Base-by-base conservation (phyloP, 2,888 invertebrate genomes). In the Eristalis intricaria region DNA sequence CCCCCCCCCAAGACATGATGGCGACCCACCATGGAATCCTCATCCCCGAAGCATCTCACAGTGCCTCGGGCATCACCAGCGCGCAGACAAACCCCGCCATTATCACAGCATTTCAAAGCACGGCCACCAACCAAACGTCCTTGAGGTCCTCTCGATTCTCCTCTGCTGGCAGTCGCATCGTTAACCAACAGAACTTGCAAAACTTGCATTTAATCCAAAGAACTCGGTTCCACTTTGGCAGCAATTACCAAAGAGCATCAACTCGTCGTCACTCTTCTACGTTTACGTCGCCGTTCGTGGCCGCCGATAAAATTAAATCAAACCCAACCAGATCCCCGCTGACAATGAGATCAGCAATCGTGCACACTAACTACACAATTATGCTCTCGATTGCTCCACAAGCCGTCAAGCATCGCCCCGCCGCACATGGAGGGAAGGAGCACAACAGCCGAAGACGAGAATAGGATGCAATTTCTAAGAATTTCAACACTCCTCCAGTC, bases 291-390 rank as follows among this genome's bases (percentile, higher is more conserved):
- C 56, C 56, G 22, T 81, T 64, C 73, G 70, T 78, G 69, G 70
- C 63, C 74, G 71, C 65, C 56, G 78, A 35, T 84, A 50, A 87
- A 87, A 87, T 87, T 87, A 87, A 87, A 87, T 87, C 87, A 87
- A 87, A 87, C 79, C 82, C 71, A 35, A 65, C 84, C 64, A 73
- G 71, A 64, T 75, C 80, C 80, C 69, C 64, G 87, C 87, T 87
- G 87, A 87, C 87, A 87, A 87, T 87, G 71, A 80, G 87, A 87
- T 87, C 87, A 23, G 68, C 80, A 87, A 79, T 87, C 87, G 79
- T 87, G 87, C 87, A 70, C 79, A 87, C 87, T 87, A 87, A 87
- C 87, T 87, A 87, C 87, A 87, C 84, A 87, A 87, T 87, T 87
- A 87, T 71, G 63, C 75, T 71, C 71, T 64, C 66, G 29, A 43